Evolutionary conservation across 2,113 vertebrate species (phyloP), one percentile per base, ranked within the genome.

Genomic region (Pollachius pollachius): DNA sequence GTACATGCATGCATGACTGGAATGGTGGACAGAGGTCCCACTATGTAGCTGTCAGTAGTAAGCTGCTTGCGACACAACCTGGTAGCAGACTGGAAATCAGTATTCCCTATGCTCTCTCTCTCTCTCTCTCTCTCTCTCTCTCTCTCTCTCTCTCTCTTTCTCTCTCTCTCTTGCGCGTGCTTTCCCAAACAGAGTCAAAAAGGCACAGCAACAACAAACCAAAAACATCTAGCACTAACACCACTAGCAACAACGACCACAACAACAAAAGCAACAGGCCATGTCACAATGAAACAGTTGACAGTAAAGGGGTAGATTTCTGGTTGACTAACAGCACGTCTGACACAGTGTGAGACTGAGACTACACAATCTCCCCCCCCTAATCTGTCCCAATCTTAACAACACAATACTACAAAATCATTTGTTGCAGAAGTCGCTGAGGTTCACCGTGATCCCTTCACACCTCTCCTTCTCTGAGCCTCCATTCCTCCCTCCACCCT

Each of bases 11-110:
- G 88, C 76, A 86, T 76, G 71, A 72, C 75, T 77, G 78, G 83
- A 77, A 63, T 54, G 83, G 76, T 68, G 77, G 81, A 90, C 83
- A 90, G 84, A 87, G 72, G 73, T 67, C 37, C 76, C 74, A 88
- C 82, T 88, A 79, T 90, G 85, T 84, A 80, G 79, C 64, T 74
- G 54, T 17, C 68, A 61, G 74, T 81, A 81, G 73, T 74, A 74
- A 88, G 81, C 75, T 66, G 78, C 62, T 84, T 81, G 83, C 80
- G 75, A 70, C 72, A 67, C 62, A 70, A 62, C 67, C 27, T 23
- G 60, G 71, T 78, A 75, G 71, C 70, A 78, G 81, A 65, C 80
- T 81, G 80, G 79, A 80, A 86, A 73, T 78, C 85, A 74, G 78
- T 81, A 59, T 74, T 88, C 75, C 84, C 77, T 72, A 70, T 54